Conservation (phyloP, 2,888 invertebrate species). For the Cerastis rubricosa region DNA sequence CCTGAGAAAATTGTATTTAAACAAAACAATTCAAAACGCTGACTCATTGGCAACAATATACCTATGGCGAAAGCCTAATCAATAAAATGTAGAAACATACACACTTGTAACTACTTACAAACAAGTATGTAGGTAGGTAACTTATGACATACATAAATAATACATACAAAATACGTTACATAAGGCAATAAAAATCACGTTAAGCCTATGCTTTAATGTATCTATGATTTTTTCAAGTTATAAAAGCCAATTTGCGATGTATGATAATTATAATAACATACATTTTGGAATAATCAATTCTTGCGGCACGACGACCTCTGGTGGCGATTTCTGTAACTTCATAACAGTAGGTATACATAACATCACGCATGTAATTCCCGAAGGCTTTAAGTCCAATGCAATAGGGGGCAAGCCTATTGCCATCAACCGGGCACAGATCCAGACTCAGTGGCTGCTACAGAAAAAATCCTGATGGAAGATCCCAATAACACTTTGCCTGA, state of each 20-base stretch:
- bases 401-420: too few relatives aligned
- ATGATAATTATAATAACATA: background rate
- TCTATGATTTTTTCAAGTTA: constrained; percentile 8
- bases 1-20: too few relatives aligned
- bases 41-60: background rate
- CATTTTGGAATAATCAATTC: constrained; percentile 4
- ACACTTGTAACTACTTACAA: background rate
- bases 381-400: background rate
- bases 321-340: constrained; percentile 37
- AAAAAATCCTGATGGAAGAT: too few relatives aligned
- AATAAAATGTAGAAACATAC: constrained; percentile 29
- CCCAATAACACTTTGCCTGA: too few relatives aligned
- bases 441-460: too few relatives aligned
- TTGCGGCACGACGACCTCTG: constrained; percentile 36
- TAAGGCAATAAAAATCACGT: constrained; percentile 10
- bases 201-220: constrained; percentile 24
- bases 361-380: background rate
- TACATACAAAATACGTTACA: constrained; percentile 20
- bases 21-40: background rate
- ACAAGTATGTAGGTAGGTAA: background rate
- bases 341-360: background rate
- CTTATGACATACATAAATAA: constrained; percentile 17
- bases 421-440: too few relatives aligned
- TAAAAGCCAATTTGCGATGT: constrained; percentile 14
- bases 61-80: constrained; percentile 19